Evolutionary conservation across 2,888 invertebrate genomes (phyloP).

Genomic region (Linnaemya tessellans): DNA sequence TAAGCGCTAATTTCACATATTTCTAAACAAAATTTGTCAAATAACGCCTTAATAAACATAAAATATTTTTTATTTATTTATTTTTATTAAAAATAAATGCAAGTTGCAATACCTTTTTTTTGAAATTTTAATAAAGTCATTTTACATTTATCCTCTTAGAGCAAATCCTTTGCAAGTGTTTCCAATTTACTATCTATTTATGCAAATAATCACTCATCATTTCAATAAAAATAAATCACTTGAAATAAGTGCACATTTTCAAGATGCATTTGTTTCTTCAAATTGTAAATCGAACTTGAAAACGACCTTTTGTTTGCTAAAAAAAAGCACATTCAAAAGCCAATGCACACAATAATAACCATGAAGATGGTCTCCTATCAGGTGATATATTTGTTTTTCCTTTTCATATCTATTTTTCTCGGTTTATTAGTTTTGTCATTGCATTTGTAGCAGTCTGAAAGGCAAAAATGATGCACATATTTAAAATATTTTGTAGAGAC

Average conservation of each 20-base stretch:
- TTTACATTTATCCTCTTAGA: background rate
- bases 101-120: too few species aligned
- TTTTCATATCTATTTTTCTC: background rate
- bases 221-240: conserved; percentile 35
- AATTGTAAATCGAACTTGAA: conserved; percentile 8
- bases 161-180: conserved; percentile 1
- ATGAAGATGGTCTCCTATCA: background rate
- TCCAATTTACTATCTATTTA: background rate
- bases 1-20: too few species aligned
- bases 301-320: background rate
- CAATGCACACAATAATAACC: background rate
- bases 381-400: background rate
- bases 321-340: background rate
- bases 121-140: too few species aligned
- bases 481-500: background rate
- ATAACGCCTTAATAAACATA: too few species aligned
- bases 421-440: background rate
- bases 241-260: conserved; percentile 27
- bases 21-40: too few species aligned
- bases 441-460: background rate
- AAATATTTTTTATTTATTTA: too few species aligned
- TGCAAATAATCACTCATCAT: background rate
- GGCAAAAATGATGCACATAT: background rate
- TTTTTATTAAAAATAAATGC: too few species aligned
- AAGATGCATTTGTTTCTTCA: conserved; percentile 1